Base-by-base conservation (phyloP, 1,140 invertebrate species). In the Meloidogyne chitwoodi region DNA sequence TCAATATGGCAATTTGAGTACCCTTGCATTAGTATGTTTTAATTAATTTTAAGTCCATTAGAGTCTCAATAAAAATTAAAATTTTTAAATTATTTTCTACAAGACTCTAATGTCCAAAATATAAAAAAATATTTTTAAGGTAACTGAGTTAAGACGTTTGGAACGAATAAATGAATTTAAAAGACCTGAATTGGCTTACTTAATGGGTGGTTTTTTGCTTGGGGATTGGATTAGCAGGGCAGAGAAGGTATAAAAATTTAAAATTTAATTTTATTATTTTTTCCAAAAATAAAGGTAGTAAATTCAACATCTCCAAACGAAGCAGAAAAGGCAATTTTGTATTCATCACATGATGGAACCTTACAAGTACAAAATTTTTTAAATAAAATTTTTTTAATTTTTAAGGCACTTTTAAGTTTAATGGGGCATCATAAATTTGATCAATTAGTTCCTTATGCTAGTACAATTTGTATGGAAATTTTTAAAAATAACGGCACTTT, bases 151-250 rank as follows among this genome's bases (percentile, higher is more conserved):
- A 14, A 66, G 71, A 24, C 77, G 80, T 12, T 34, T 82, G 16
- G 76, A 75, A 65, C 80, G 80, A 24, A 75, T 56, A 22, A 27
- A 16, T 19, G 66, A 81, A 68, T 81, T 81, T 61, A 79, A 67
- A 5, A 24, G 34, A n/a, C 78, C 76, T 14, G 56, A 74, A 5
- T 26, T 81, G 27, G 27, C 70, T 38, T 61, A 61, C 27, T 48
- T 81, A 44, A 74, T 62, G 26, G 80, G 80, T 41, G 80, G 80
- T 6, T 80, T 64, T 68, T 69, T 81, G n/a, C 77, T 81, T 6
- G 80, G 77, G 0, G 80, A 81, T 66, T 81, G 80, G 80, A 24
- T 81, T 29, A 44, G 67, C 10, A 69, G 81, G 64, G 65, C 65
- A 10, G 26, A 82, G 38, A 38, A 44, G n/a, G 76, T 81, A n/a